These are phyloP conservation scores for Paracentrotus lividus DNA, from an alignment of 53 echinoderm and acorn worm species.

Conservation along the genomic window DNA sequence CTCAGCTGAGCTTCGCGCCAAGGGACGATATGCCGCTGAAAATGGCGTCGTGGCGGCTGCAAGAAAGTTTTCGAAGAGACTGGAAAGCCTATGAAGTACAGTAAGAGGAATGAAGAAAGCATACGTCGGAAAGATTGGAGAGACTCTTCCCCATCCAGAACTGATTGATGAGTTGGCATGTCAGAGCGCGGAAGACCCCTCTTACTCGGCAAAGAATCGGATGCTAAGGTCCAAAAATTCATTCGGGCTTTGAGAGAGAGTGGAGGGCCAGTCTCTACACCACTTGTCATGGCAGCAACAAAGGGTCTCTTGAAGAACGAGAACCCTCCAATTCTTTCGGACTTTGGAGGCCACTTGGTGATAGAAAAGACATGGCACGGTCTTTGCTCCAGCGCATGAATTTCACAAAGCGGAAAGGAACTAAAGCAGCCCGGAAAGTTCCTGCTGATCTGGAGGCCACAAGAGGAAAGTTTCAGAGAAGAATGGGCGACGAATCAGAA, in stretches of 20 bases:
- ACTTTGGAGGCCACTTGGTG: constrained; percentile 28
- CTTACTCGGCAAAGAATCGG: background rate
- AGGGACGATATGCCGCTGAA: background rate
- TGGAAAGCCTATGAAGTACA: background rate
- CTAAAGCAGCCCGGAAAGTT: constrained; percentile 24
- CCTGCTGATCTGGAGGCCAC: constrained; percentile 47
- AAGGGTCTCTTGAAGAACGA: constrained; percentile 26
- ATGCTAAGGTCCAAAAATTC: background rate
- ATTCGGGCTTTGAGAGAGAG: constrained; percentile 15
- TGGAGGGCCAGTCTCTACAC: constrained; percentile 20
- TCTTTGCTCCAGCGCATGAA: constrained; percentile 51
- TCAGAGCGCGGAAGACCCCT: background rate
- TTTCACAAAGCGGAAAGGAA: constrained; percentile 60
- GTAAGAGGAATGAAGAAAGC: background rate
- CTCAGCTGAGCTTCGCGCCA: background rate
- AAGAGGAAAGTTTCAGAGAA: constrained; percentile 52
- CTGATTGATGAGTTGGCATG: background rate
- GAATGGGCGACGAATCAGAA: constrained; percentile 35
- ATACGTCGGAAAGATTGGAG: background rate
- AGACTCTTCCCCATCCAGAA: background rate
- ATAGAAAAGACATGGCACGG: constrained; percentile 64
- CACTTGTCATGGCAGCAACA: constrained; percentile 19
- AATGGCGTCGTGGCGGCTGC: background rate
- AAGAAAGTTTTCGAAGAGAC: background rate
- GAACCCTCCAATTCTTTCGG: constrained; percentile 20